A percentile compares a stretch with the other conserved stretches of the same genome.
Conservation (phyloP, 2,113 vertebrate genomes). For the Eulacestoma nigropectus region DNA sequence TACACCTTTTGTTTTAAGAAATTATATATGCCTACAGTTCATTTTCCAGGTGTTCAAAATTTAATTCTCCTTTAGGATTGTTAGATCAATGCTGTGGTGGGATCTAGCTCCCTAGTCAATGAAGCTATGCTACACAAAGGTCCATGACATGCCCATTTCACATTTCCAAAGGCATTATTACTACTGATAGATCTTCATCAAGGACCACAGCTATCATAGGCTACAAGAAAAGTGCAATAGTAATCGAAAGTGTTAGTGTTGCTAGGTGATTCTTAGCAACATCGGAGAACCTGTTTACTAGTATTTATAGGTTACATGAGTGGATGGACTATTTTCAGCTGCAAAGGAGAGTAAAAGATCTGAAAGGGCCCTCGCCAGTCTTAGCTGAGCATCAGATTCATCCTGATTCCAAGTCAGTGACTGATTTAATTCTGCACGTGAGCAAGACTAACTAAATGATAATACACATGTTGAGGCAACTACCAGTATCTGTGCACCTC, state of each 20-base stretch:
- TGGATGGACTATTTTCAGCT: not conserved
- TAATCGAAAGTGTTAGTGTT: not conserved
- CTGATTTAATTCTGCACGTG: not conserved
- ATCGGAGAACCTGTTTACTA: not conserved
- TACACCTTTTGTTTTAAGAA: not conserved
- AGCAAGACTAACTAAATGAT: not conserved
- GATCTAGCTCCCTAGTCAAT: not conserved
- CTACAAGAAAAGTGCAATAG: not conserved
- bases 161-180: not conserved
- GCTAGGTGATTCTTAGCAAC: not conserved
- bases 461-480: not conserved
- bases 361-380: not conserved
- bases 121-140: not conserved
- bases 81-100: not conserved
- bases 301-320: not conserved
- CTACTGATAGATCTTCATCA: not conserved
- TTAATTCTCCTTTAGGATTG: slow-evolving; percentile 1
- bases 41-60: slow-evolving; percentile 34
- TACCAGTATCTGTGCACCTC: not conserved
- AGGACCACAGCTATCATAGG: not conserved
- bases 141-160: not conserved
- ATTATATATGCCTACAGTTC: not conserved
- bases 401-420: not conserved
- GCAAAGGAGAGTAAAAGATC: not conserved
- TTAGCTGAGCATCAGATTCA: not conserved